Evolutionary conservation across 2,113 vertebrate genomes (phyloP).

Genomic region (Acrocephalus kingi): DNA sequence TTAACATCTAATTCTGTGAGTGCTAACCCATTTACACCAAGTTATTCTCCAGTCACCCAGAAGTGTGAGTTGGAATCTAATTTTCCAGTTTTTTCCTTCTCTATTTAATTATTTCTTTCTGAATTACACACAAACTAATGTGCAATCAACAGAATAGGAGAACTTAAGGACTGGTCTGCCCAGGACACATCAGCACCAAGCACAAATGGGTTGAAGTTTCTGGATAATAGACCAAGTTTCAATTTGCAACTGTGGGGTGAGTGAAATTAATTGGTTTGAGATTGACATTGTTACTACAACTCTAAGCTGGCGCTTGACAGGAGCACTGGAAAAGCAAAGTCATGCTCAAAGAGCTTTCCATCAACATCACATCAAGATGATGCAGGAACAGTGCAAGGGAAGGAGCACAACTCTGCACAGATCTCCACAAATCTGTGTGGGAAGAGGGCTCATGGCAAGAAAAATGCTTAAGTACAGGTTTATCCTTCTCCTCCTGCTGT

Average conservation of each 20-base stretch:
- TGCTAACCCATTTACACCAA: neutral
- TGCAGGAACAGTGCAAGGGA: neutral
- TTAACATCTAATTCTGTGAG: neutral
- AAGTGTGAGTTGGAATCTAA: neutral
- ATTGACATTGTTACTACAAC: rapidly evolving
- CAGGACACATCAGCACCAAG: neutral
- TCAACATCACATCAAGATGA: rapidly evolving
- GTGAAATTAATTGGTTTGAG: neutral
- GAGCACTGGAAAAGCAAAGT: neutral
- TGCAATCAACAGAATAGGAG: neutral
- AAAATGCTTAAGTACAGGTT: neutral
- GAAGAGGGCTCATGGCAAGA: neutral
- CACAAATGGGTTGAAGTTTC: neutral
- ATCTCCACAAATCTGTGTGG: neutral
- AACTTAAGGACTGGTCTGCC: neutral
- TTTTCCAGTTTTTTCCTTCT: neutral
- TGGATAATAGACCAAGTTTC: neutral
- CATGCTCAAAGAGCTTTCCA: neutral
- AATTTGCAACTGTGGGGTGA: neutral
- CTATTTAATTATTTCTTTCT: neutral
- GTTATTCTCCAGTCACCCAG: neutral
- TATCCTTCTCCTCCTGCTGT: neutral
- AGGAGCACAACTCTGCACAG: neutral
- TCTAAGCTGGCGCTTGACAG: neutral
- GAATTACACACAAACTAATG: neutral